These are phyloP conservation scores for Drosophila trapezifrons DNA, from an alignment of 1,140 invertebrate species.

Conservation along the genomic window DNA sequence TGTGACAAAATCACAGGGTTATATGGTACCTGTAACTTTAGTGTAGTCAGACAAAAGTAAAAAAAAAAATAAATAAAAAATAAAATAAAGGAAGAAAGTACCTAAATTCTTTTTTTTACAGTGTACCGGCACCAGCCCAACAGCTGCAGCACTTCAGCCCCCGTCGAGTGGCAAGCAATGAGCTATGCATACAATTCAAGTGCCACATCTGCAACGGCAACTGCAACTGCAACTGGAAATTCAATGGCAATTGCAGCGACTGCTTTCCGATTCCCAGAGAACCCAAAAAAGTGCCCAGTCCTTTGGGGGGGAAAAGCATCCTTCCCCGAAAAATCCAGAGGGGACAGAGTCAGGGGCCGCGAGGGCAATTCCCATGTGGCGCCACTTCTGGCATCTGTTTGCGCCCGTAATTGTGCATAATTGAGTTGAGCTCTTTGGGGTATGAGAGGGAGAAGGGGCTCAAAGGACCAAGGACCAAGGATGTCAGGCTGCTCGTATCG, in stretches of 20 bases:
- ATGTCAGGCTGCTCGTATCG: neutral
- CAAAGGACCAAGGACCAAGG: neutral
- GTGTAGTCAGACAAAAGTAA: no score
- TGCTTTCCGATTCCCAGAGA: constrained; percentile 37
- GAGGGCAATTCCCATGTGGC: constrained; percentile 20
- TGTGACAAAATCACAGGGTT: no score
- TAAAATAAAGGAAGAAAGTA: no score
- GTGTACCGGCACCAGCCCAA: constrained; percentile 17
- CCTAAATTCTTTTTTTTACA: neutral
- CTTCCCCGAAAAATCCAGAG: constrained; percentile 5
- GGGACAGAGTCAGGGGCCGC: neutral
- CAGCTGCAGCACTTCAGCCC: constrained; percentile 35
- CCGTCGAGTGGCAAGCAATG: constrained; percentile 75
- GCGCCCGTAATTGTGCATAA: constrained; percentile 79
- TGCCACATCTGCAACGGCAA: constrained; percentile 57
- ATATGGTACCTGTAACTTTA: no score
- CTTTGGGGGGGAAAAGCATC: constrained; percentile 23
- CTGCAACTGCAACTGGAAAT: constrained; percentile 24
- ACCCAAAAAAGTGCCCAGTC: constrained; percentile 53
- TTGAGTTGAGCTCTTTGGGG: constrained; percentile 57
- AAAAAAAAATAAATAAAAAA: no score
- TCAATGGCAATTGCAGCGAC: constrained; percentile 36
- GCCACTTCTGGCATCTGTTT: constrained; percentile 58
- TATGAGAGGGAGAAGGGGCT: no score
- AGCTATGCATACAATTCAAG: constrained; percentile 81